Conservation (phyloP, 2,113 vertebrate genomes). For the Petrocephalus zakoni region DNA sequence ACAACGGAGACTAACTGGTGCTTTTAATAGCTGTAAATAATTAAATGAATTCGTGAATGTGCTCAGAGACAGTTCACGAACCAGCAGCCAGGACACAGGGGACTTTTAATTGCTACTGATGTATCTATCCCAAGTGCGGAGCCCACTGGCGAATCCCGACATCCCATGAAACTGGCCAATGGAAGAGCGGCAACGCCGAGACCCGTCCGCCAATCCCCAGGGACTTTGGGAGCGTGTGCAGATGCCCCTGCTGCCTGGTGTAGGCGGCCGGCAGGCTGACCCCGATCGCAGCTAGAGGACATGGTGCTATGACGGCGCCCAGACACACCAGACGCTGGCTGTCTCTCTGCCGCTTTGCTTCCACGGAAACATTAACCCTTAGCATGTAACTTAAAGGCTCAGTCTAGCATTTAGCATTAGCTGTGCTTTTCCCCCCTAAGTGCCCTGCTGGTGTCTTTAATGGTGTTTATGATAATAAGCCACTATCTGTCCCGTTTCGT, state of each 20-base stretch:
- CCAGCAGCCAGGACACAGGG: background rate
- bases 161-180: background rate
- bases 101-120: conserved; percentile 4
- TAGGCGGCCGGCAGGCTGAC: background rate
- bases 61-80: background rate
- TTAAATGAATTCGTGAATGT: background rate
- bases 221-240: background rate
- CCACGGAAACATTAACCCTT: background rate
- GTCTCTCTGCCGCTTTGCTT: background rate
- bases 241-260: background rate
- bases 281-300: background rate
- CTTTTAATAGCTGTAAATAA: conserved; percentile 12
- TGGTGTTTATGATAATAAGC: background rate
- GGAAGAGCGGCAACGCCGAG: background rate
- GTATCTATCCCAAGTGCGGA: background rate
- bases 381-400: background rate
- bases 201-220: background rate
- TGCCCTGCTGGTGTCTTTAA: background rate
- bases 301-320: background rate
- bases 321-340: too few species aligned
- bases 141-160: background rate
- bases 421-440: background rate
- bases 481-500: background rate
- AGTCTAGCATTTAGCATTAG: background rate
- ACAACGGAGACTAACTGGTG: background rate